Base-by-base conservation (phyloP, 2,113 vertebrate species). In the Morone saxatilis region DNA sequence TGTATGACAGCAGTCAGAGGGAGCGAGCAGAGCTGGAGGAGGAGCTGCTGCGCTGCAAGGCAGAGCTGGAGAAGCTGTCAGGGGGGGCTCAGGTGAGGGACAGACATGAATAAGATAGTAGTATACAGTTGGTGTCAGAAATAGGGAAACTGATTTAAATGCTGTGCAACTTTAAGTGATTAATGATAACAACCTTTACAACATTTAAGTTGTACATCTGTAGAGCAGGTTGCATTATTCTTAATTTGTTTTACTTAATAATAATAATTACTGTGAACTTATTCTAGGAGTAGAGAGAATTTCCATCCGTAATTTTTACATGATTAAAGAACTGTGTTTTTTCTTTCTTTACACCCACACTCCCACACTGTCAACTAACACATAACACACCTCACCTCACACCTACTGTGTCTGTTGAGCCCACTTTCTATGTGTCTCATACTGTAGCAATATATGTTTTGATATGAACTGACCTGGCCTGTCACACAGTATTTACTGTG, bases 31-130 rank as follows among this genome's bases (percentile, higher is more conserved):
- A 96, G 88, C 92, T 98, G 88, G 96, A 97, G 94, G 94, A 94
- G 89, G 97, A 98, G 94, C 96, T 98, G 81, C 96, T 94, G 91
- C 91, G 91, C 87, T 98, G 96, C 95, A 95, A 96, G 78, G 97
- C 96, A 56, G 97, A 98, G 89, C 95, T 98, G 83, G 95, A 96
- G 88, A 94, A 95, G 78, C 92, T 97, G 81, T 94, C 96, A 13
- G 93, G 83, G 56, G 91, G 89, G 62, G 71, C 84, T 86, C 94
- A 96, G 96, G 96, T 96, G 84, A 91, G 93, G 41, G 59, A 43
- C n/a, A 53, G 53, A 47, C 31, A 40, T 43, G 48, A 75, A 73
- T 68, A 79, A 59, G 8, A 25, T 4, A 56, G 8, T 8, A 7
- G 2, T 22, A 16, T 9, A 57, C 47, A 8, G 36, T 38, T 50